Base-by-base conservation (phyloP, 2,888 invertebrate species). In the Papilio gigon region DNA sequence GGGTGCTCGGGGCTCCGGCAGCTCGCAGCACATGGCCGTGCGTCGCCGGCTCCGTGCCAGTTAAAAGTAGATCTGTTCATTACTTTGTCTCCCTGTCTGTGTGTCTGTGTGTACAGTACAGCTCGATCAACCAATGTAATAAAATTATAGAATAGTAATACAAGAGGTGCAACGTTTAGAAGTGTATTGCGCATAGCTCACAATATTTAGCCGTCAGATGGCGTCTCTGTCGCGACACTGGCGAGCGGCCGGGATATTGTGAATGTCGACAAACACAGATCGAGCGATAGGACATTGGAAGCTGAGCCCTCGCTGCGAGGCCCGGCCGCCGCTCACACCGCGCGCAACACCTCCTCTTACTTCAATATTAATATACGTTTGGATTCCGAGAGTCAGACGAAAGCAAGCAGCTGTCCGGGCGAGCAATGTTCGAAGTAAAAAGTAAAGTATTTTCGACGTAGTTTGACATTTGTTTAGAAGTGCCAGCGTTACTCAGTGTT, bases 241-340 rank as follows among this genome's bases (percentile, higher is more conserved):
- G 53, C 67, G 17, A 30, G 22, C 30, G 53, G 8, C 47, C 47
- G 47, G 12, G 11, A n/a, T 33, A 61, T 27, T 61, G 53, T 42
- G 50, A 61, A 65, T 44, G 37, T 64, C 33, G 53, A 65, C 68
- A 71, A 74, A 73, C 70, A 73, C 71, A 69, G 74, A 74, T 74
- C 73, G 68, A 20, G 35, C 70, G 74, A 71, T 72, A 72, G 9
- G 53, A 50, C 40, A 33, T 68, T 65, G 65, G 40, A 61, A 47
- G 63, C 30, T 37, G 53, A 70, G 42, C 66, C 27, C 67, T 68
- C 62, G 65, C 67, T 35, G 70, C 20, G 63, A 50, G 40, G 22
- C 30, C 44, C 58, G 53, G 25, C 44, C 42, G 12, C 33, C 12
- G 11, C 35, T 58, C 25, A 63, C 63, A 56, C 44, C 35, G 62